A percentile compares a stretch with the other conserved stretches of the same genome.
phyloP scores from a whole-genome alignment of 2,113 vertebrate species.

The Perognathus longimembris region DNA sequence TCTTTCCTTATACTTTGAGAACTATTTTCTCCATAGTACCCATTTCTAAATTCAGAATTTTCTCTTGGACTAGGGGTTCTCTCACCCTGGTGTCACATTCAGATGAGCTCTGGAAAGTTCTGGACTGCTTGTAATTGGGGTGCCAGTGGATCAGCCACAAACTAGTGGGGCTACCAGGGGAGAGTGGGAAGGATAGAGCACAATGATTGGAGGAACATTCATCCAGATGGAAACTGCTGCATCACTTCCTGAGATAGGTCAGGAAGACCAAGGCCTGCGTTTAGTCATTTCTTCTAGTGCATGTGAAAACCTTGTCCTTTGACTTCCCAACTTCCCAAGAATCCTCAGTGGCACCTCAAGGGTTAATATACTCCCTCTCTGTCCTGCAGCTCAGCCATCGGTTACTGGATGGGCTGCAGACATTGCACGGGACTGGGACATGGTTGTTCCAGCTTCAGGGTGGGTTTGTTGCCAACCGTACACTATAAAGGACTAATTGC shows the following conservation, averaged over 20 bases:
- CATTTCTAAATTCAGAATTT: background rate
- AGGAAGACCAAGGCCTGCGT: background rate
- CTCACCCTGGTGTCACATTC: background rate
- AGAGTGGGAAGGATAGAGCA: background rate
- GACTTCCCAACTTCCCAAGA: slow-evolving; percentile 1
- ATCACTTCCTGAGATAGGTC: background rate
- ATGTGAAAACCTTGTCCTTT: background rate
- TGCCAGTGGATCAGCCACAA: background rate
- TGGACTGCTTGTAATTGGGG: background rate
- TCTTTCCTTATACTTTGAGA: background rate
- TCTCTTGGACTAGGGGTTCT: background rate
- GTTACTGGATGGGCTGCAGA: slow-evolving; percentile 75
- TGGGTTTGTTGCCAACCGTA: slow-evolving; percentile 87
- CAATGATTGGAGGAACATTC: background rate
- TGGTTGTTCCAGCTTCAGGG: slow-evolving; percentile 79
- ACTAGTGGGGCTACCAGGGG: background rate
- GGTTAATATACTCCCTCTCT: slow-evolving; percentile 9
- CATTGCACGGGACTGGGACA: slow-evolving; percentile 67
- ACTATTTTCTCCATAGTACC: background rate
- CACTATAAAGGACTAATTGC: slow-evolving; percentile 89
- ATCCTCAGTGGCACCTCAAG: background rate
- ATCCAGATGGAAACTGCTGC: background rate
- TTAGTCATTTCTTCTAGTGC: background rate
- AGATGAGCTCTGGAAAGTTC: background rate
- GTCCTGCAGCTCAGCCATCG: slow-evolving; percentile 69